A percentile compares a stretch with the other conserved stretches of the same genome.
These are phyloP conservation scores for Avahi laniger DNA, from an alignment of 2,797 vertebrate genomes.

Conservation along the genomic window DNA sequence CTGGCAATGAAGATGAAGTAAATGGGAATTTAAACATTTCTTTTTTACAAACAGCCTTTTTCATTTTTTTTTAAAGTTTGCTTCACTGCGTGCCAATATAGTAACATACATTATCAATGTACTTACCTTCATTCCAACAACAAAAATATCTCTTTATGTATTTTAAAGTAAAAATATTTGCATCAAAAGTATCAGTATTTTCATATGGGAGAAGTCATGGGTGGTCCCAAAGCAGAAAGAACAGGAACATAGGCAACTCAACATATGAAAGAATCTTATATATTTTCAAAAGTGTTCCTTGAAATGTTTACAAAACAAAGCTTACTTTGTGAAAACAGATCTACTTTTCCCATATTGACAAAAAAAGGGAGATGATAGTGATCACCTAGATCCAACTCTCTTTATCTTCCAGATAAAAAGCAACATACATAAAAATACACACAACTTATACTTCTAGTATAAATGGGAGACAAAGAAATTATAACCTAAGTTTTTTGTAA, in stretches of 20 bases:
- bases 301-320: neutral
- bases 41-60: conserved; percentile 56
- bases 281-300: conserved; percentile 5
- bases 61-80: conserved; percentile 24
- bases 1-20: conserved; percentile 57
- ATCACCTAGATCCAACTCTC: neutral
- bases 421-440: neutral
- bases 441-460: neutral
- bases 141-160: conserved; percentile 40
- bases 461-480: neutral
- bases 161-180: conserved; percentile 40
- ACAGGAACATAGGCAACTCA: neutral
- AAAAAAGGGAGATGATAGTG: neutral
- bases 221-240: neutral
- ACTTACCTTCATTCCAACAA: conserved; percentile 3
- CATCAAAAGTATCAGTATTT: neutral
- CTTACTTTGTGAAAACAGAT: conserved; percentile 6
- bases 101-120: conserved; percentile 29
- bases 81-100: conserved; percentile 33
- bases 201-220: neutral
- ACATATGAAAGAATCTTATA: neutral
- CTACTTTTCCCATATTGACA: neutral
- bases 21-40: conserved; percentile 55
- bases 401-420: neutral
- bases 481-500: neutral